A percentile compares a stretch with the other conserved stretches of the same genome.
phyloP scores from a whole-genome alignment of 2,888 invertebrate genomes.

The Drosophila planitibia region DNA sequence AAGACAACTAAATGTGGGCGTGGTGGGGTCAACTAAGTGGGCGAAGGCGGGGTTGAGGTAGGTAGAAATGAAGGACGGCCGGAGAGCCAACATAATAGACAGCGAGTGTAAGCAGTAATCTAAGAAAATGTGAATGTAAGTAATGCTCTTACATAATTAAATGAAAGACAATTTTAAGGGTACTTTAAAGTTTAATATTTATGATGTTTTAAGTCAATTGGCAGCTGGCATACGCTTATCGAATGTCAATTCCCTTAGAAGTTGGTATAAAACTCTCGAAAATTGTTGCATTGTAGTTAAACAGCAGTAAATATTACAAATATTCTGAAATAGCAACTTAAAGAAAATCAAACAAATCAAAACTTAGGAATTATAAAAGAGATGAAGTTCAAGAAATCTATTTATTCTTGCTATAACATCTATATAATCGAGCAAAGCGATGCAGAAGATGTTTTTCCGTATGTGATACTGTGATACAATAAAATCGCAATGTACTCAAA shows the following conservation, averaged over 20 bases:
- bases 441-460: not conserved
- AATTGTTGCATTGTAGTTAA: not conserved
- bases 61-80: not conserved
- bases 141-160: not conserved
- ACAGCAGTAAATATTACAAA: not conserved
- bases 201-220: not conserved
- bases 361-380: too few species aligned
- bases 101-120: not conserved
- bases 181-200: not conserved
- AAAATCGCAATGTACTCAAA: not conserved
- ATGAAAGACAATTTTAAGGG: not conserved
- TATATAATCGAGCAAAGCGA: too few species aligned
- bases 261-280: not conserved
- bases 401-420: accelerated
- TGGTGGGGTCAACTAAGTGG: not conserved
- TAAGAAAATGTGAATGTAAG: not conserved
- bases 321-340: not conserved
- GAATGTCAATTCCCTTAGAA: not conserved
- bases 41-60: not conserved
- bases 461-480: too few species aligned
- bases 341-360: too few species aligned
- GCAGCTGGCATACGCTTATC: not conserved
- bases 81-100: not conserved
- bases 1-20: constrained; percentile 11
- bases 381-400: accelerated